Conservation (phyloP, 2,888 invertebrate genomes). For the Hirtodrosophila alboralis region DNA sequence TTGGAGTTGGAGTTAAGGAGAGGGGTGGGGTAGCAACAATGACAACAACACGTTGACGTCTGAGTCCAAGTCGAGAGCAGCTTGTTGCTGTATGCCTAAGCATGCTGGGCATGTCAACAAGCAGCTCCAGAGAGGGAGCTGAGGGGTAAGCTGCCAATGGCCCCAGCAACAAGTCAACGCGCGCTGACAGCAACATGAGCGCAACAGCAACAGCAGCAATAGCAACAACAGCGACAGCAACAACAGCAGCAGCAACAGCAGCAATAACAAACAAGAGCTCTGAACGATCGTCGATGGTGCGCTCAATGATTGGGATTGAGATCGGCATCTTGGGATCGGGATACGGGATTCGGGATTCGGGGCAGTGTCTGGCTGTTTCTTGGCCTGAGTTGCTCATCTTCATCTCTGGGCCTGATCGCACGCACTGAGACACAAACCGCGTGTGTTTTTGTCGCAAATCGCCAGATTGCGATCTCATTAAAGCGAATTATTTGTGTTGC, state of each 20-base stretch:
- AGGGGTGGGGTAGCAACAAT: constrained; percentile 7
- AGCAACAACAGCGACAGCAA: constrained; percentile 38
- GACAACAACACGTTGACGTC: constrained; percentile 72
- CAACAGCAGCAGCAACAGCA: constrained; percentile 26
- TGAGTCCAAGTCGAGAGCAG: constrained; percentile 45
- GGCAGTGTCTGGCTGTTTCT: constrained; percentile 20
- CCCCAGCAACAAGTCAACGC: constrained; percentile 67
- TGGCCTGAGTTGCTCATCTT: constrained; percentile 63
- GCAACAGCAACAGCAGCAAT: constrained; percentile 63
- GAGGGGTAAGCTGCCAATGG: constrained; percentile 43
- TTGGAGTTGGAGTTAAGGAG: background rate
- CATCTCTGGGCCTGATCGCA: constrained; percentile 56
- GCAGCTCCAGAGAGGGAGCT: constrained; percentile 23
- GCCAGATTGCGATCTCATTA: constrained; percentile 82
- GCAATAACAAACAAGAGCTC: constrained; percentile 48
- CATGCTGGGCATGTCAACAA: constrained; percentile 82
- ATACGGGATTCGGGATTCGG: constrained; percentile 40
- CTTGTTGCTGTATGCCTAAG: constrained; percentile 64
- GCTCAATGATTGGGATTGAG: constrained; percentile 66
- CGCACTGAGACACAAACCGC: constrained; percentile 63
- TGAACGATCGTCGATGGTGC: constrained; percentile 58
- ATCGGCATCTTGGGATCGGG: constrained; percentile 55
- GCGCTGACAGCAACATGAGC: constrained; percentile 78
- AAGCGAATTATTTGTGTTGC: constrained; percentile 83
- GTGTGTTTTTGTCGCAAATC: constrained; percentile 78